Evolutionary conservation across 2,113 vertebrate species (phyloP), one percentile per base, ranked within the genome.

Genomic region (Diadophis punctatus): DNA sequence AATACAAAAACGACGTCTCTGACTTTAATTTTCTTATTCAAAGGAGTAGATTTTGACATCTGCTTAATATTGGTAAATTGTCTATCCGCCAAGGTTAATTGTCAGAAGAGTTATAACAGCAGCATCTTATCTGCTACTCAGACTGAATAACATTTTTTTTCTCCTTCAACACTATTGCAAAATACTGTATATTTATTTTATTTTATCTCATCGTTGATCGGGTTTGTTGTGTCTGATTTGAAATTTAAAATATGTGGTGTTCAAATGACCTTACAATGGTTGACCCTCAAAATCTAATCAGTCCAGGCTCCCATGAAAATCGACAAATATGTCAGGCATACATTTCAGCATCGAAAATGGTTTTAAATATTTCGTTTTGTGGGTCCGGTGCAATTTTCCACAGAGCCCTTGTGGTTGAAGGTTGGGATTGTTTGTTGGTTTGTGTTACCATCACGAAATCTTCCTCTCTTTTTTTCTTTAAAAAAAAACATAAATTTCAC

Each of bases 211-310:
- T 95, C 95, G 89, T 94, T 97, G 97, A 96, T 97, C 94, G 93
- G 74, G 96, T 96, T 97, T 95, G 96, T 96, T 96, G 93, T 80
- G 91, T 94, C 92, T 93, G 87, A 97, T 98, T 97, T 98, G 97
- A 97, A 98, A 98, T 98, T 90, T 98, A 96, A 97, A 97, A 98
- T 97, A 91, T 95, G 90, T 95, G 96, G 93, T 98, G 96, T 97
- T 92, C 90, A 92, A 95, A 95, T 97, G 98, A 97, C 98, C 97
- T 97, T 95, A 96, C 92, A 96, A 95, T 96, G 96, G 93, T 96
- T 97, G 97, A 98, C 97, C 97, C 96, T 96, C 97, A 97, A 98
- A 90, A 97, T 98, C 96, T 97, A 97, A 98, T 98, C 97, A 98
- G 96, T 97, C 89, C 91, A 93, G 74, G 91, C 94, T 86, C 91